phyloP scores from a whole-genome alignment of 2,797 vertebrate species.

The Potorous gilbertii region DNA sequence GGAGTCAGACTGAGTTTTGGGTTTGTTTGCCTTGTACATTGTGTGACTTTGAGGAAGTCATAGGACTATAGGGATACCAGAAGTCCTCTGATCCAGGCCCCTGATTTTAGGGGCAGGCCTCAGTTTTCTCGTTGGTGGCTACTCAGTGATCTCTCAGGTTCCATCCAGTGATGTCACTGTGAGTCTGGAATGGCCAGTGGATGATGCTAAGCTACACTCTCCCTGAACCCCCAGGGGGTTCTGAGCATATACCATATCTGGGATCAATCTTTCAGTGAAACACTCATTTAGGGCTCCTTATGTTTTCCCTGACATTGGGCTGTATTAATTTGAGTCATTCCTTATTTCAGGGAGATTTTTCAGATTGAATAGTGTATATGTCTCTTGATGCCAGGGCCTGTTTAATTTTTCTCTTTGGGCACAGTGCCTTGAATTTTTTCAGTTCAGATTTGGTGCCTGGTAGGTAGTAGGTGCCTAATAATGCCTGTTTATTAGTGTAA shows the following conservation, averaged over 20 bases:
- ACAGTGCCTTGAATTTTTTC: background rate
- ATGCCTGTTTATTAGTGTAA: background rate
- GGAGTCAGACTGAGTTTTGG: background rate
- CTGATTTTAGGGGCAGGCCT: background rate
- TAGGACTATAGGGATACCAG: background rate
- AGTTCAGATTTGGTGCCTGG: background rate
- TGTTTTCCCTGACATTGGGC: background rate
- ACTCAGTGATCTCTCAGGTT: background rate
- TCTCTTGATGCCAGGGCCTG: background rate
- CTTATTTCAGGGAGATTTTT: background rate
- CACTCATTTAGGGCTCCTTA: background rate
- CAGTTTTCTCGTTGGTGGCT: background rate
- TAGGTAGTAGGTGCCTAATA: background rate
- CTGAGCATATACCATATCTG: background rate
- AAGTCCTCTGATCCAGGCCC: background rate
- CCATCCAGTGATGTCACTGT: background rate
- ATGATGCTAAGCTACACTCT: background rate
- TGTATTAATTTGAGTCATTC: background rate
- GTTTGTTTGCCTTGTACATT: background rate
- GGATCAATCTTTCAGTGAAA: background rate
- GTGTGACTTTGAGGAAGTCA: background rate
- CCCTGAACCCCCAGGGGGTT: background rate
- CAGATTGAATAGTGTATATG: background rate
- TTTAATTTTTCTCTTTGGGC: background rate
- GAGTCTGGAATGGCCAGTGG: background rate